Evolutionary conservation across 2,797 vertebrate species (phyloP), one percentile per base, ranked within the genome.

Genomic region (Euphonia xanthogaster): DNA sequence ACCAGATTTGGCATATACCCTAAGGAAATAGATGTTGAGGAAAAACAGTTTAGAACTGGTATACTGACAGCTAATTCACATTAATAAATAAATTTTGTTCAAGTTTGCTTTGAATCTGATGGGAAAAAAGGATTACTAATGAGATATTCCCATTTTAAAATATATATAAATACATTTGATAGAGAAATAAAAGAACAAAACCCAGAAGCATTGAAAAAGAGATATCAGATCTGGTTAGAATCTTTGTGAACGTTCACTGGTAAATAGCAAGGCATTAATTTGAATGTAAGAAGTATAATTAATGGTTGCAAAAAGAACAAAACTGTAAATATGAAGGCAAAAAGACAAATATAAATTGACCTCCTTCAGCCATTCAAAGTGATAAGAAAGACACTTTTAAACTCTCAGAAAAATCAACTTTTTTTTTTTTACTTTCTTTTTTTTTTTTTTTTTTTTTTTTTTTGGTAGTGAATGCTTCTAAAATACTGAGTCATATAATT

Each of bases 391-490:
- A 21, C 8, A 3, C 5, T 50, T 83, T 42, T 50, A 88, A 70
- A 50, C 4, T 33, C 21, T 13, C 4, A 27, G 5, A 44, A 67
- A 54, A 24, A 0, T 1, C 1, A 2, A 1, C 2, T 0, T 63
- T 27, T 61, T 51, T 73, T 33, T 13, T 28, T 24, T 19, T 47
- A 28, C 6, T 50, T 21, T 31, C 31, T 21, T 9, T 53, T 16
- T 72, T 22, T 39, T 20, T n/a, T 37, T 20, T 47, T 57, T 6
- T 16, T 21, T 54, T 54, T 71, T n/a, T 44, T 19, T 35, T 33
- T 30, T 54, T 54, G 4, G 4, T n/a, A 55, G 31, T 16, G 37
- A 51, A 60, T 44, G 4, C 7, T 65, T 10, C 23, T 53, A 23
- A 86, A 40, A 13, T 81, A 54, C 11, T 25, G 10, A 84, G 13